Evolutionary conservation across 2,113 vertebrate species (phyloP).

Genomic region (Butorides virescens): DNA sequence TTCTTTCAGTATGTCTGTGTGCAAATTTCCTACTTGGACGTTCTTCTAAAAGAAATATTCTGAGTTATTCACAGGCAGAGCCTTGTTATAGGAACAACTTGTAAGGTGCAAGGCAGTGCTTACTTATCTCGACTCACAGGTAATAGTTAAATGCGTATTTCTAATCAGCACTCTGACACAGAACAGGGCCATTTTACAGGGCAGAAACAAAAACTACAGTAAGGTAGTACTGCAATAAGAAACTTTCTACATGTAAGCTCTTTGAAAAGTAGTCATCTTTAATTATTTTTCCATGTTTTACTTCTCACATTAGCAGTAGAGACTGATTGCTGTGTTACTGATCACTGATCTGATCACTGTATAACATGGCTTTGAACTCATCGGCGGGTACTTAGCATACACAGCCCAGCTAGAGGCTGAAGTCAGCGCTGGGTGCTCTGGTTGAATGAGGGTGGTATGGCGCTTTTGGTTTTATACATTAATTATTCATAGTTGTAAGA

Average conservation of each 20-base stretch:
- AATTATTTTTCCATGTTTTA: not conserved
- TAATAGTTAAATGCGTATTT: not conserved
- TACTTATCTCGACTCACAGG: not conserved
- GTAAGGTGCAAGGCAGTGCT: not conserved
- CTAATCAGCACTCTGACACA: not conserved
- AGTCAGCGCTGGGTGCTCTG: not conserved
- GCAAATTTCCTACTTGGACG: not conserved
- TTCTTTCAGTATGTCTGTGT: not conserved
- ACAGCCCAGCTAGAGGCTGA: not conserved
- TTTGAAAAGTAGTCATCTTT: not conserved
- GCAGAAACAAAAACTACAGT: not conserved
- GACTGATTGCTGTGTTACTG: not conserved
- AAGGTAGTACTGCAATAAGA: not conserved
- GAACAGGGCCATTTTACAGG: not conserved
- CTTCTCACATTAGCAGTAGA: not conserved
- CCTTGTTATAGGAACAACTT: not conserved
- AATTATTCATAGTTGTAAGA: not conserved
- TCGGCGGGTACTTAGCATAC: not conserved
- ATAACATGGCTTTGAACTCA: rapidly evolving
- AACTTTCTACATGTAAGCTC: not conserved
- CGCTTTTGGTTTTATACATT: not conserved
- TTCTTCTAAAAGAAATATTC: not conserved
- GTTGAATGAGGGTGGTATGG: not conserved
- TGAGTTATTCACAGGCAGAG: not conserved
- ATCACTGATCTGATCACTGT: not conserved